A percentile compares a stretch with the other conserved stretches of the same genome.
These are phyloP conservation scores for Leucoraja ocellata DNA, from an alignment of 2,797 vertebrate genomes.

Conservation along the genomic window DNA sequence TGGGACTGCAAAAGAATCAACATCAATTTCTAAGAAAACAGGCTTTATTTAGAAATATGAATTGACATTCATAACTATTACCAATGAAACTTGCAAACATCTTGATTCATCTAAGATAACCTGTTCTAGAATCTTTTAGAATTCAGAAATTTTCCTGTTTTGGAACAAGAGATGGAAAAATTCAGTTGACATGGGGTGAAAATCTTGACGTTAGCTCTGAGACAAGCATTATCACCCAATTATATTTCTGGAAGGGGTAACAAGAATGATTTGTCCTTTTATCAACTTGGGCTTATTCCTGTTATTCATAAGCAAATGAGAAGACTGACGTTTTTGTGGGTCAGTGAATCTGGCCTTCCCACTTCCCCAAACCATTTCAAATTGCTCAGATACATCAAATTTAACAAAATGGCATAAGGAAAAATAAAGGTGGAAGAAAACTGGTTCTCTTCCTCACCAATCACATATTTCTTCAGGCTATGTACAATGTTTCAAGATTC, in stretches of 20 bases:
- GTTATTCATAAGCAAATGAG: not conserved
- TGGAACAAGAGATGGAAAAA: not conserved
- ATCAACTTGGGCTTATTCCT: constrained; percentile 3
- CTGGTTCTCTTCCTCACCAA: constrained; percentile 13
- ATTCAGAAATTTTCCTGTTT: constrained; percentile 21
- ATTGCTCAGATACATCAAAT: constrained; percentile 27
- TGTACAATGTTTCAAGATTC: constrained; percentile 64
- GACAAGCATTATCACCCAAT: not conserved
- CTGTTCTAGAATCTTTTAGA: not conserved
- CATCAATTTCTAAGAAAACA: not conserved
- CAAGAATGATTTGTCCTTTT: not conserved
- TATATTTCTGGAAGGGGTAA: not conserved
- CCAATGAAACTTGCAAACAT: not conserved
- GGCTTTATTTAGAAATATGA: not conserved
- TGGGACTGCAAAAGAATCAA: not conserved
- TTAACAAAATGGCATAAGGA: constrained; percentile 29
- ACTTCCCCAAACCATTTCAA: not conserved
- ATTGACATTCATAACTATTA: not conserved
- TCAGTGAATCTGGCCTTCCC: not conserved
- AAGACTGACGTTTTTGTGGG: not conserved
- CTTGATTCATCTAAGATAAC: not conserved
- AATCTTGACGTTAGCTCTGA: not conserved
- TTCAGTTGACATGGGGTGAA: not conserved
- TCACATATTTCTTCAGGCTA: constrained; percentile 70
- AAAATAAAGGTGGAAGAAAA: constrained; percentile 30